Base-by-base conservation (phyloP, 2,888 invertebrate species). In the Trissolcus japonicus region DNA sequence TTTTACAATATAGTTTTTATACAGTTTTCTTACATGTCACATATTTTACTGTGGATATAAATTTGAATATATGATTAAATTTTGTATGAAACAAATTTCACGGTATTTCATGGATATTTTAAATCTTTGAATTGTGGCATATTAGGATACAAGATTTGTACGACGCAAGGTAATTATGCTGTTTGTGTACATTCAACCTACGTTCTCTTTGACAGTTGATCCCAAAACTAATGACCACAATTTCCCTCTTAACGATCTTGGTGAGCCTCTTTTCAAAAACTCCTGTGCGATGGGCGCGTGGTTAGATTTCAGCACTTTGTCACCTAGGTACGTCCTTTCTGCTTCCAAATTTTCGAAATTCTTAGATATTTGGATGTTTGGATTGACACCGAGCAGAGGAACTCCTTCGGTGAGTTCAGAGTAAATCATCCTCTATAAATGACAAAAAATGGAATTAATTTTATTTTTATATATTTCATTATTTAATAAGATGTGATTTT, bases 211-310 rank as follows among this genome's bases (percentile, higher is more conserved):
- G 2, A 95, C 91, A 82, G 95, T 94, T 53, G 95, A 94, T 17
- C 96, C 96, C 11, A 98, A 90, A 7, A 98, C 94, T 80, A 95
- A 93, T 0, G 95, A 92, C 98, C 98, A 98, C 0, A 98, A 91
- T 76, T 92, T 92, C 0, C 95, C 95, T 13, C 98, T 91, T 51
- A 96, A 91, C n/a, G 92, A 91, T 80, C 94, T 92, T 0, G 96
- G 96, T 82, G 95, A 94, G 14, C 96, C 96, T 80, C 93, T 93
- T 90, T 98, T 98, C 11, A 97, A 90, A 88, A 94, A 96, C 90
- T 98, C 97, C 88, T 97, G 96, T 46, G 96, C 95, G 41, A 97
- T 91, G 0, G 97, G 96, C 0, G 96, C 95, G 86, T 96, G 95
- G 79, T 94, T 94, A 55, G 94, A 92, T 16, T 92, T 91, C 13